Base-by-base conservation (phyloP, 2,888 invertebrate species). In the Schizaphis graminum region DNA sequence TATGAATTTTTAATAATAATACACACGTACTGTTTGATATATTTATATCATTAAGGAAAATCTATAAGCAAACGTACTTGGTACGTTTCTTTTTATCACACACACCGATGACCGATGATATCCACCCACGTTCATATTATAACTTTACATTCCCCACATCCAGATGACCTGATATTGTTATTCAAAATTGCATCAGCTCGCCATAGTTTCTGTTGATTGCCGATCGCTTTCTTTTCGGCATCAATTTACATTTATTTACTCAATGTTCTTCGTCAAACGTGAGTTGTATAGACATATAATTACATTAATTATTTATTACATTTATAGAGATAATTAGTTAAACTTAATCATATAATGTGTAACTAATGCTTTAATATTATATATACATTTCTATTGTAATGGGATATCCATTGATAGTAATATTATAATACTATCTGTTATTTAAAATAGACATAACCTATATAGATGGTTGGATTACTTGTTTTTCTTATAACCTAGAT, bases 201-300 rank as follows among this genome's bases (percentile, higher is more conserved):
- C n/a, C 91, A 85, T 16, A 67, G 61, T 28, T 47, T 67, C 87
- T 21, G 49, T 5, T 13, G 28, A 16, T 21, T 61, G 11, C 13
- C 11, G 21, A 87, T 47, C 24, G 26, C 87, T 92, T 92, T 92
- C 92, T 86, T 92, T 92, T 86, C 47, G 47, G 3, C 35, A 16
- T 92, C 13, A 61, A 87, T 87, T 35, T 86, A 87, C 26, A 26
- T 92, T 13, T 35, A 92, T 61, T 47, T 86, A 49, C 26, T 35
- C 3, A 8, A 87, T 41, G n/a, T 67, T 77, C 3, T 67, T 92
- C 53, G 53, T 53, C 8, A 67, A 88, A 88, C 67, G 11, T 49
- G 28, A 21, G 21, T 57, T 13, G 44, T 86, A 88, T 13, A 28
- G 11, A 13, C 49, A 7, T 89, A 41, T 61, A 88, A 35, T 87